These are phyloP conservation scores for Thymelicus sylvestris DNA, from an alignment of 2,888 invertebrate genomes.

Conservation along the genomic window DNA sequence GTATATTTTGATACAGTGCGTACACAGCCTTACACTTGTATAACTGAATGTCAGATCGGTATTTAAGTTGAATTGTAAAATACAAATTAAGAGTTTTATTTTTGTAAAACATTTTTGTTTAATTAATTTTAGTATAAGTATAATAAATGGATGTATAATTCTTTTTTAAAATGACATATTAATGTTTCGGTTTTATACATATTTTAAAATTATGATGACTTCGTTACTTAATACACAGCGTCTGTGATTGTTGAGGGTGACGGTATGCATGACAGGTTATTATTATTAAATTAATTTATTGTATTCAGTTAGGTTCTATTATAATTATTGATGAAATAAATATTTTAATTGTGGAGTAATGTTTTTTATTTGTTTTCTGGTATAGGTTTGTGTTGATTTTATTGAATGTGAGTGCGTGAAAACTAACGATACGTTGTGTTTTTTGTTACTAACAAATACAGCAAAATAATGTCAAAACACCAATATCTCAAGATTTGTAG, in stretches of 20 bases:
- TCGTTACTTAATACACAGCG: slow-evolving; percentile 15
- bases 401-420: background rate
- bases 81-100: background rate
- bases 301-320: slow-evolving; percentile 2
- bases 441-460: background rate
- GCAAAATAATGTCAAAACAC: no score
- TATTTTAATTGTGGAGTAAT: background rate
- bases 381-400: slow-evolving; percentile 12
- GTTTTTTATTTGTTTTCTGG: background rate
- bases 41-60: no score
- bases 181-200: background rate
- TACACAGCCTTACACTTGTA: no score
- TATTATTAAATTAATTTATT: slow-evolving; percentile 24
- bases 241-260: slow-evolving; percentile 16
- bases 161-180: background rate
- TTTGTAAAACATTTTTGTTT: background rate
- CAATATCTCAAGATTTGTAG: no score
- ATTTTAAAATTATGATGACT: background rate
- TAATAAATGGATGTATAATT: background rate
- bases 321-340: slow-evolving; percentile 22
- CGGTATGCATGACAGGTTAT: slow-evolving; percentile 26
- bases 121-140: background rate
- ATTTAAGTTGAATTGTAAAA: no score
- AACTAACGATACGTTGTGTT: background rate
- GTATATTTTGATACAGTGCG: no score